phyloP scores from a whole-genome alignment of 2,797 vertebrate species.

The Arvicola amphibius region DNA sequence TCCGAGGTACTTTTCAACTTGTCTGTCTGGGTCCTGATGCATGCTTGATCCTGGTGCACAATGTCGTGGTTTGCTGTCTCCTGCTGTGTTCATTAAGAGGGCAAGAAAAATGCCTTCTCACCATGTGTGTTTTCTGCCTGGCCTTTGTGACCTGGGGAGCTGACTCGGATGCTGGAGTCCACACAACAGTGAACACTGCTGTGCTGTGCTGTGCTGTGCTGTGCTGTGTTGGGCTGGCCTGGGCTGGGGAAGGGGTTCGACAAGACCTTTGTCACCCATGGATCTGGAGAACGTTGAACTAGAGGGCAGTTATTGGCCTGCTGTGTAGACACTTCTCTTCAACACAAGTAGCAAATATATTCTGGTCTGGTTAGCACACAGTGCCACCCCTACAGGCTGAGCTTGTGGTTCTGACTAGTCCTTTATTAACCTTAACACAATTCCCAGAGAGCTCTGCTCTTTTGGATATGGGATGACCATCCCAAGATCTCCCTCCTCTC shows the following conservation, averaged over 20 bases:
- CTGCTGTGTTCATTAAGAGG: slow-evolving; percentile 46
- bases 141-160: background rate
- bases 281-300: slow-evolving; percentile 5
- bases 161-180: background rate
- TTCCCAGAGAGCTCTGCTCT: background rate
- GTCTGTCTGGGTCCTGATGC: slow-evolving; percentile 89
- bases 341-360: background rate
- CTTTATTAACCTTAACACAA: background rate
- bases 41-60: slow-evolving; percentile 86
- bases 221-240: background rate
- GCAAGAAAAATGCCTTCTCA: slow-evolving; percentile 3
- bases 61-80: slow-evolving; percentile 77
- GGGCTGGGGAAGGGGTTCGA: background rate
- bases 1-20: slow-evolving; percentile 94
- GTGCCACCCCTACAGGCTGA: background rate
- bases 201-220: slow-evolving; percentile 50
- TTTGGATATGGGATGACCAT: too few species aligned
- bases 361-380: background rate
- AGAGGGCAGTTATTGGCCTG: background rate
- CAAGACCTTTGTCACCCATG: background rate
- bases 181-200: background rate
- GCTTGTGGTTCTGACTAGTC: background rate
- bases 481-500: background rate
- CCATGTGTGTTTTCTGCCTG: background rate
- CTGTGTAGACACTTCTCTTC: background rate